Conservation (phyloP, 2,888 invertebrate species). For the Brenthis hecate region DNA sequence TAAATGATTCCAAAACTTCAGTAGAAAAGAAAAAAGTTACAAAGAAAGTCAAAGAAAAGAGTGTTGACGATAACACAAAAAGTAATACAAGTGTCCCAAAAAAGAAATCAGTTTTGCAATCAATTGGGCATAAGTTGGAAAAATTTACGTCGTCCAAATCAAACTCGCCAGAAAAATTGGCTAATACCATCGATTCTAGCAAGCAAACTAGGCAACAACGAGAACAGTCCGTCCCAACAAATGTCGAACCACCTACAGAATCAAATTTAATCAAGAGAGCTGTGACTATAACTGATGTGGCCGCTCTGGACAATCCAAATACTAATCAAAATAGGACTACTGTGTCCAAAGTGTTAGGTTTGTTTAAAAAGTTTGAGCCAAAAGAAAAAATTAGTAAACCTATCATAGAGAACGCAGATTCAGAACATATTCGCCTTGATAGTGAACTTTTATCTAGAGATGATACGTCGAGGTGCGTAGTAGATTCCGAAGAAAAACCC, state of each 20-base stretch:
- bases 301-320: conserved; percentile 67
- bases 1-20: conserved; percentile 55
- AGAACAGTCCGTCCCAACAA: conserved; percentile 85
- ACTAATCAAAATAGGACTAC: conserved; percentile 83
- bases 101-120: conserved; percentile 87
- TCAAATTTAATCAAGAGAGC: conserved; percentile 87
- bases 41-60: conserved; percentile 72
- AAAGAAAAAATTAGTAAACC: conserved; percentile 70
- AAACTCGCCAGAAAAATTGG: conserved; percentile 75
- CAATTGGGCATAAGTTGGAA: conserved; percentile 89
- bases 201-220: conserved; percentile 83
- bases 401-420: conserved; percentile 54
- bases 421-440: conserved; percentile 42
- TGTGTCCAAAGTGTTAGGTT: conserved; percentile 88
- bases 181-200: conserved; percentile 55
- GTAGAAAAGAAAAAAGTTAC: conserved; percentile 71
- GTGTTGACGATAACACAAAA: conserved; percentile 58
- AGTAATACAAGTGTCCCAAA: conserved; percentile 61
- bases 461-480: conserved; percentile 47
- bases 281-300: conserved; percentile 87
- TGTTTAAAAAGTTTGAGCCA: conserved; percentile 89
- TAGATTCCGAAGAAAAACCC: conserved; percentile 68
- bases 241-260: conserved; percentile 80
- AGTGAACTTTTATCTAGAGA: conserved; percentile 37
- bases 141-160: conserved; percentile 83